Base-by-base conservation (phyloP, 2,797 vertebrate genomes). In the Sardinella longiceps region DNA sequence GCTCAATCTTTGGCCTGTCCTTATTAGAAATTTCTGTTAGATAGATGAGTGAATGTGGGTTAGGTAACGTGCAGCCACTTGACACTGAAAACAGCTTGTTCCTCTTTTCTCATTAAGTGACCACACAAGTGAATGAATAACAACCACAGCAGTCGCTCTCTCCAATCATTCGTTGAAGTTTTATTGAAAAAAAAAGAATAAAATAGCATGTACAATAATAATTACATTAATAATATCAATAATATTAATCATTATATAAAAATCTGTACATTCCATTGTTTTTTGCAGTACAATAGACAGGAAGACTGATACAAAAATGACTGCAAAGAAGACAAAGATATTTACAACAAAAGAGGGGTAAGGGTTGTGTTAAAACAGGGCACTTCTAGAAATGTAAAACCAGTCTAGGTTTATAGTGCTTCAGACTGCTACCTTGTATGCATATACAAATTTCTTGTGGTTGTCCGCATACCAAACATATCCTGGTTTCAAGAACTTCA, bases 141-240 rank as follows among this genome's bases (percentile, higher is more conserved):
- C 25, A n/a, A 43, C 83, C 37, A 9, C 18, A 15, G 30, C 53
- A 80, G 74, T 83, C 46, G n/a, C 18, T 39, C n/a, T 56, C 87
- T 91, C 88, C 83, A 85, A 90, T 90, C 89, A 90, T 92, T 93
- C 89, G 87, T 87, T 89, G 90, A 92, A 89, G 83, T 97, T 98
- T 99, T 98, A 98, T 98, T 99, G 97, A 97, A 98, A 98, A 94
- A 94, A 97, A 96, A 87, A 96, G 96, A 97, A 98, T 97, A 98
- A 97, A 97, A 99, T 97, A 97, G 96, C 94, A 97, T 97, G 88
- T 93, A 97, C 96, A 98, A 94, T 91, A 94, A 94, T 91, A 90
- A 89, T 87, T 82, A 91, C 88, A 90, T 88, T 91, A 92, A 91
- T 60, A 85, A 90, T 81, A 90, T 96, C 96, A 97, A 96, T 95